Base-by-base conservation (phyloP, 2,888 invertebrate species). In the Linnaemya tessellans region DNA sequence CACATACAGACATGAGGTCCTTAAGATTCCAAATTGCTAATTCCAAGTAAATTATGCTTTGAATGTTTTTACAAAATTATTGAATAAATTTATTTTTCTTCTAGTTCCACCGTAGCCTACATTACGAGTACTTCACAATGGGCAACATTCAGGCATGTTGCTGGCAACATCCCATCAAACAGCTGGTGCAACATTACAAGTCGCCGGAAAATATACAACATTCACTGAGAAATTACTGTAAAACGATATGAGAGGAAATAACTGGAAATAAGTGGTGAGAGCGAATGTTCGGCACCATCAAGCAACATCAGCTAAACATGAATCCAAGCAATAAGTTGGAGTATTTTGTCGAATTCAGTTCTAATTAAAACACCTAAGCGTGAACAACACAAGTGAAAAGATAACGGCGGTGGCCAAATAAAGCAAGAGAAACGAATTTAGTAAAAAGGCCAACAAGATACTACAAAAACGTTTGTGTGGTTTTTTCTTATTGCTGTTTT, bases 361-460 rank as follows among this genome's bases (percentile, higher is more conserved):
- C 77, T 74, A 73, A 83, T 78, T 82, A 65, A 80, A 84, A 83
- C 84, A 83, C 49, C 84, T 78, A 54, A 77, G 86, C 60, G 78
- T 80, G 54, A 77, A 84, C 77, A 82, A 80, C 86, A 67, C 51
- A n/a, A 18, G 0, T 0, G 1, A n/a, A 20, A 3, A 25, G 20
- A 58, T 68, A 77, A 65, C 84, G 83, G 68, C 56, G 62, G 38
- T 67, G 65, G 51, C 51, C 51, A 30, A 80, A 71, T 64, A 46
- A 35, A 74, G 56, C 46, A 18, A 82, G 35, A 58, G 35, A 73
- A 41, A 20, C 56, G 60, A 73, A 20, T n/a, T 56, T 41, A 79
- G 18, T 56, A 62, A 56, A 35, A 79, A 74, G 77, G 68, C 79
- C 70, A 70, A 71, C 13, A 68, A 71, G 2, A 56, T 56, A 5